phyloP scores from a whole-genome alignment of 2,888 invertebrate species.

The Clitarchus hookeri region DNA sequence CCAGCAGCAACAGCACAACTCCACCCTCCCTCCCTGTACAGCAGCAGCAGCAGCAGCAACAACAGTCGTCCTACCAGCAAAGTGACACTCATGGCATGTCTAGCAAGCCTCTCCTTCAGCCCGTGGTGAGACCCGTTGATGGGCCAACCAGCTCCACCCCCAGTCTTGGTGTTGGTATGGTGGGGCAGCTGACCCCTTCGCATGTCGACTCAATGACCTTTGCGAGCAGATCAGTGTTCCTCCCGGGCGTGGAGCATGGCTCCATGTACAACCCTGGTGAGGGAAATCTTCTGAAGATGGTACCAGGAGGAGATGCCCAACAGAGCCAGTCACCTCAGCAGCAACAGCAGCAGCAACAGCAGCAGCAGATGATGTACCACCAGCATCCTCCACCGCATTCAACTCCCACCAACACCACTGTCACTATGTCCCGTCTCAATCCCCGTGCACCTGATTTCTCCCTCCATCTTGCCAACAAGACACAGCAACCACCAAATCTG shows the following conservation, averaged over 20 bases:
- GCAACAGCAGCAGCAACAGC: slow-evolving; percentile 35
- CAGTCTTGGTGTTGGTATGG: slow-evolving; percentile 28
- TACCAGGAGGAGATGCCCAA: slow-evolving; percentile 49
- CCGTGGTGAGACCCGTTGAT: slow-evolving; percentile 5
- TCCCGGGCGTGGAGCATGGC: slow-evolving; percentile 23
- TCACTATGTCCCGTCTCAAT: slow-evolving; percentile 71
- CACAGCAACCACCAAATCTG: slow-evolving; percentile 45
- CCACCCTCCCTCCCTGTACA: slow-evolving; percentile 39
- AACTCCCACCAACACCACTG: slow-evolving; percentile 51
- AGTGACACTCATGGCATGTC: background rate
- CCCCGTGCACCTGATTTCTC: slow-evolving; percentile 81
- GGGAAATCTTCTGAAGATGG: slow-evolving; percentile 55
- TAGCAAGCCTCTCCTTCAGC: slow-evolving; percentile 19
- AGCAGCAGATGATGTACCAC: slow-evolving; percentile 33
- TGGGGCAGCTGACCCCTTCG: slow-evolving; percentile 31
- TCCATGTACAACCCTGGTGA: slow-evolving; percentile 23
- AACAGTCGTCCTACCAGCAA: background rate
- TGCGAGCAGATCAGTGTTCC: slow-evolving; percentile 31
- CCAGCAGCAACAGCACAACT: slow-evolving; percentile 59
- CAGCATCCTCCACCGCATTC: slow-evolving; percentile 35
- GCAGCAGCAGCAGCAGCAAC: slow-evolving; percentile 56
- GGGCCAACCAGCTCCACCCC: background rate
- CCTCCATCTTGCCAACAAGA: slow-evolving; percentile 54
- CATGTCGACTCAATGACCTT: slow-evolving; percentile 32
- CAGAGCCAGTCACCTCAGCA: slow-evolving; percentile 43